A percentile compares a stretch with the other conserved stretches of the same genome.
phyloP scores from a whole-genome alignment of 2,888 invertebrate genomes.

The Apamea crenata region DNA sequence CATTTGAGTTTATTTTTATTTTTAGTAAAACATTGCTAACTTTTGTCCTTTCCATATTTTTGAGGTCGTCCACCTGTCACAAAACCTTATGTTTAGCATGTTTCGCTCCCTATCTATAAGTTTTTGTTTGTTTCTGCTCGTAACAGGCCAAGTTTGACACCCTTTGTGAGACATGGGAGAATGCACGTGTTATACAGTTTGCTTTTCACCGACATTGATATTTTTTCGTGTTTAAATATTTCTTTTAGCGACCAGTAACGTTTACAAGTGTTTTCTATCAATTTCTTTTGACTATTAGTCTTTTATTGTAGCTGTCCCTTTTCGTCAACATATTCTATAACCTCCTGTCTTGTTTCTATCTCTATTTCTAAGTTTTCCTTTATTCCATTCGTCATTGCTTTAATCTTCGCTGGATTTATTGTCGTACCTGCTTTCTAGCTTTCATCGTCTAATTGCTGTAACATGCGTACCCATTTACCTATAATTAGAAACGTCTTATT shows the following conservation, averaged over 20 bases:
- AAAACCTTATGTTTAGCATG: background rate
- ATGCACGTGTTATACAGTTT: background rate
- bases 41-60: background rate
- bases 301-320: background rate
- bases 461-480: background rate
- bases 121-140: background rate
- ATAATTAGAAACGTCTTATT: conserved; percentile 2
- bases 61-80: conserved; percentile 1
- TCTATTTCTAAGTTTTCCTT: background rate
- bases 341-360: background rate
- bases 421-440: background rate
- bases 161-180: background rate
- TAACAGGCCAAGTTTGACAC: background rate
- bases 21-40: background rate
- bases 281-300: background rate
- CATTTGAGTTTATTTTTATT: background rate
- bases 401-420: background rate
- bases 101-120: background rate
- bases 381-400: background rate
- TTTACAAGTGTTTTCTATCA: background rate
- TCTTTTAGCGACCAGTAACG: background rate
- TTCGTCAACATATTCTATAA: background rate
- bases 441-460: background rate
- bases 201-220: background rate
- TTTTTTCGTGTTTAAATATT: background rate